Evolutionary conservation across 2,113 vertebrate species (phyloP).

Genomic region (Sinocyclocheilus anshuiensis): DNA sequence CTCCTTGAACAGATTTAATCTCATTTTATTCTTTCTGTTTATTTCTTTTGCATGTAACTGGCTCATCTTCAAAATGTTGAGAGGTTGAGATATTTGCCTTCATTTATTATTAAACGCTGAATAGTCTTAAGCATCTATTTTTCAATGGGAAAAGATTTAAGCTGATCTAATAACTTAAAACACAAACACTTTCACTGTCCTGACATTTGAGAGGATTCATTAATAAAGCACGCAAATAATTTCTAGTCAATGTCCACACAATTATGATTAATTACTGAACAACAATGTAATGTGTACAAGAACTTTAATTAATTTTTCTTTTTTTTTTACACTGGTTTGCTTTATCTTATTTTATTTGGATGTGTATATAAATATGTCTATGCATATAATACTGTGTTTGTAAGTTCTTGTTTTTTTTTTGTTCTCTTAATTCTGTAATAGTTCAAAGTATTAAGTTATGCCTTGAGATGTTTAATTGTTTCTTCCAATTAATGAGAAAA

Average conservation of each 20-base stretch:
- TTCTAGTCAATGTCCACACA: neutral
- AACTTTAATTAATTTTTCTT: too few species aligned
- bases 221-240: too few species aligned
- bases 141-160: neutral
- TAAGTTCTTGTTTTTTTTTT: too few species aligned
- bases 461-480: neutral
- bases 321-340: too few species aligned
- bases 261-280: too few species aligned
- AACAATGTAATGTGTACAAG: too few species aligned
- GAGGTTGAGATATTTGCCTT: neutral
- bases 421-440: too few species aligned
- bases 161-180: neutral
- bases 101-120: neutral
- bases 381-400: too few species aligned
- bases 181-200: neutral
- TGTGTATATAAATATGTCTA: too few species aligned
- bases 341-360: too few species aligned
- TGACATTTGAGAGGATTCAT: neutral
- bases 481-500: neutral
- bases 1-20: neutral
- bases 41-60: neutral
- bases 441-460: too few species aligned
- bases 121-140: neutral
- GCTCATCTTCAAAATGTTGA: neutral
- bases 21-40: neutral